These are phyloP conservation scores for Solenopsis fugax DNA, from an alignment of 1,140 invertebrate species.

Conservation along the genomic window DNA sequence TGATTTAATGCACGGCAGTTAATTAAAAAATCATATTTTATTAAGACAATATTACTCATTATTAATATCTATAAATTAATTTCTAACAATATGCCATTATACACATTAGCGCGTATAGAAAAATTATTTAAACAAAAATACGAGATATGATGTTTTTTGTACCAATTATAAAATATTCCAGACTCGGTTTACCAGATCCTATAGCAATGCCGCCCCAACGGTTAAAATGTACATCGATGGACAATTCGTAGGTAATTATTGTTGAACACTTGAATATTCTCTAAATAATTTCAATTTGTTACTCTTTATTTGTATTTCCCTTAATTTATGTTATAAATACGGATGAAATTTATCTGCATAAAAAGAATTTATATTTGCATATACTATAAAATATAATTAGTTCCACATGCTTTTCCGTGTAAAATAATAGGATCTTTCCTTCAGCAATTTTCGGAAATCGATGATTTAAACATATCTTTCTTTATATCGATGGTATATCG, in stretches of 20 bases:
- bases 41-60: neutral
- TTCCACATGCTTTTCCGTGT: neutral
- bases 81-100: neutral
- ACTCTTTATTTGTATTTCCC: neutral
- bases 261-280: neutral
- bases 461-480: neutral
- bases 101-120: neutral
- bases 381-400: neutral
- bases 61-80: conserved; percentile 5
- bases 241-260: conserved; percentile 91
- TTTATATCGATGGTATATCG: neutral
- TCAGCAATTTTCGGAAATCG: neutral
- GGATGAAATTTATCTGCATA: neutral
- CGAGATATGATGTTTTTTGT: neutral
- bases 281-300: neutral
- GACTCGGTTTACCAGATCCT: conserved; percentile 76
- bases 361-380: neutral
- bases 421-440: neutral
- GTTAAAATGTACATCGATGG: conserved; percentile 98
- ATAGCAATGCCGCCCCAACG: conserved; percentile 87
- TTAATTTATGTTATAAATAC: neutral
- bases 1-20: neutral
- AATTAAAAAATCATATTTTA: neutral
- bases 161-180: conserved; percentile 70
- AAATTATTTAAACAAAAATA: conserved; percentile 25